Percentiles rank a stretch among this genome's conserved stretches.
These are phyloP conservation scores for Periophthalmus magnuspinnatus DNA, from an alignment of 2,797 vertebrate species.

Conservation along the genomic window DNA sequence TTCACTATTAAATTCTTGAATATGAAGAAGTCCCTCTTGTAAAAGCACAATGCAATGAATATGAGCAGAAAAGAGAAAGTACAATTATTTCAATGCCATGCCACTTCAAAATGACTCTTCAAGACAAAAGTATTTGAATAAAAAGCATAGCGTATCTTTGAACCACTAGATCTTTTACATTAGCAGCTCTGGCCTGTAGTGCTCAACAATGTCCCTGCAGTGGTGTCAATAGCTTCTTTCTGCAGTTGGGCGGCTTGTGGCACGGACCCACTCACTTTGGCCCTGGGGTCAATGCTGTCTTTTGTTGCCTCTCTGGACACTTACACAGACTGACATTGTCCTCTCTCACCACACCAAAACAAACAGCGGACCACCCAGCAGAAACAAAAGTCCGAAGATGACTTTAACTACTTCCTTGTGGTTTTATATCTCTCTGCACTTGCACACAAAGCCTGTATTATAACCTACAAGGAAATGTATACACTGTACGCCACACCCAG, in stretches of 20 bases:
- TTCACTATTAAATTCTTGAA: too few relatives aligned
- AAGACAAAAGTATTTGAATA: background rate
- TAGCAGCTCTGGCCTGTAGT: slow-evolving; percentile 21
- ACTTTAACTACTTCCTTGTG: slow-evolving; percentile 54
- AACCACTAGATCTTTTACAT: slow-evolving; percentile 30
- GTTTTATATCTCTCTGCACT: slow-evolving; percentile 21
- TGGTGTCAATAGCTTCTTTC: slow-evolving; percentile 70
- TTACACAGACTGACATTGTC: slow-evolving; percentile 73
- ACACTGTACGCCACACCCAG: slow-evolving; percentile 18
- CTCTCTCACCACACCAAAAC: slow-evolving; percentile 70
- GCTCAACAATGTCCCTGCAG: slow-evolving; percentile 43
- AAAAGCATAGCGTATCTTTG: slow-evolving; percentile 12
- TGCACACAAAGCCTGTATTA: slow-evolving; percentile 35
- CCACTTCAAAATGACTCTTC: background rate
- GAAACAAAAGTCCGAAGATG: slow-evolving; percentile 43
- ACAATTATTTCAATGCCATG: background rate
- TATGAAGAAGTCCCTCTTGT: background rate
- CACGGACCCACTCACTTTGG: slow-evolving; percentile 59
- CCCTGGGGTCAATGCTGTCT: slow-evolving; percentile 69
- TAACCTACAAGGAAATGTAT: slow-evolving; percentile 11
- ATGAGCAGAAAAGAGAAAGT: background rate
- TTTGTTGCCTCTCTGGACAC: slow-evolving; percentile 67
- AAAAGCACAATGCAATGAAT: background rate
- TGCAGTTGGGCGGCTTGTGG: slow-evolving; percentile 58
- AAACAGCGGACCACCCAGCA: slow-evolving; percentile 73